These are phyloP conservation scores for Nannoperca australis DNA, from an alignment of 2,797 vertebrate genomes.

Conservation along the genomic window DNA sequence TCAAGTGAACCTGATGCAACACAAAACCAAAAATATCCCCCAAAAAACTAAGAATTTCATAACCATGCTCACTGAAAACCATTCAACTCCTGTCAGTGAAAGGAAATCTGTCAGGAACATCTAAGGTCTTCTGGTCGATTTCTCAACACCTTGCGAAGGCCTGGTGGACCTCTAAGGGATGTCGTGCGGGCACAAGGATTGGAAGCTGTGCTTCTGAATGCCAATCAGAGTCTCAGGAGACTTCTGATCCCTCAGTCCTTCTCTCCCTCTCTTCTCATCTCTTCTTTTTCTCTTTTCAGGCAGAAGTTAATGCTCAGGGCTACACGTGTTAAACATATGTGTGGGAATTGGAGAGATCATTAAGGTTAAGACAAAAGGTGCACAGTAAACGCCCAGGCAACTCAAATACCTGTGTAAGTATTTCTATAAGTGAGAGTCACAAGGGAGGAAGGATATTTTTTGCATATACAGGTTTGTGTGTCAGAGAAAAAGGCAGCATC, in stretches of 20 bases:
- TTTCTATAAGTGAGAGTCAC: slow-evolving; percentile 60
- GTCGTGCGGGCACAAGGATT: slow-evolving; percentile 29
- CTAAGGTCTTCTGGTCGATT: slow-evolving; percentile 2
- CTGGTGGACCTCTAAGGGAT: slow-evolving; percentile 39
- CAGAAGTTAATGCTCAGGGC: slow-evolving; percentile 72
- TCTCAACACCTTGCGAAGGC: slow-evolving; percentile 32
- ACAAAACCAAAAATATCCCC: not conserved
- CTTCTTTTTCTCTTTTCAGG: slow-evolving; percentile 62
- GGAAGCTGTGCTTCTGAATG: slow-evolving; percentile 60
- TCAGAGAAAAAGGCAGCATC: not conserved
- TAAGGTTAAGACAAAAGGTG: slow-evolving; percentile 78
- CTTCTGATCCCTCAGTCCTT: slow-evolving; percentile 40
- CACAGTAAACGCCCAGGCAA: slow-evolving; percentile 63
- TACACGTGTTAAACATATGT: slow-evolving; percentile 75
- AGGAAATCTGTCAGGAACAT: slow-evolving; percentile 17
- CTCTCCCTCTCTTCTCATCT: slow-evolving; percentile 50
- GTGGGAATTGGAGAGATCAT: slow-evolving; percentile 75
- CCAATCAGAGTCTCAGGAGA: slow-evolving; percentile 62
- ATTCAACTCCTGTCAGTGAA: not conserved
- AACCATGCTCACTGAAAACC: not conserved
- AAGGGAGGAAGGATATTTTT: slow-evolving; percentile 44
- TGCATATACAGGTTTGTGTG: slow-evolving; percentile 51
- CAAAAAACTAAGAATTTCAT: too few species aligned
- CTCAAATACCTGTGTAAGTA: slow-evolving; percentile 62
- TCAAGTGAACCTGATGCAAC: not conserved